Evolutionary conservation across 2,888 invertebrate species (phyloP).

Genomic region (Dynastes hyllus): DNA sequence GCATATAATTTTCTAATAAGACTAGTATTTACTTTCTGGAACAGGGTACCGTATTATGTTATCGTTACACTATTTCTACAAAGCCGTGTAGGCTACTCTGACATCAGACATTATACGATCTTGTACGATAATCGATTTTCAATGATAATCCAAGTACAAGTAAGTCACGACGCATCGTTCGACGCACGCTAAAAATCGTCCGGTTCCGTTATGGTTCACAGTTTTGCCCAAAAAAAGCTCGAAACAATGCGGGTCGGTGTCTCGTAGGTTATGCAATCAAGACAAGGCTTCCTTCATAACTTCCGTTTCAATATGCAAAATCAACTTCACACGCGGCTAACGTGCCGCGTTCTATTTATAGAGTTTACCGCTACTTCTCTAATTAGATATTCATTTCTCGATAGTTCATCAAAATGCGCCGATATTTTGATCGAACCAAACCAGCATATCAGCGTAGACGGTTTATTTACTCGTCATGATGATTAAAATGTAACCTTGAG

Average conservation of each 20-base stretch:
- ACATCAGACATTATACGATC: slow-evolving; percentile 6
- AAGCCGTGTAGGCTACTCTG: slow-evolving; percentile 1
- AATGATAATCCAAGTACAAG: slow-evolving; percentile 44
- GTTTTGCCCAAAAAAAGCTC: slow-evolving; percentile 53
- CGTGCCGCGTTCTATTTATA: slow-evolving; percentile 50
- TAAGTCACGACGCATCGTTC: slow-evolving; percentile 45
- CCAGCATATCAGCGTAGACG: neutral
- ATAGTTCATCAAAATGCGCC: slow-evolving; percentile 43
- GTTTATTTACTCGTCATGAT: slow-evolving; percentile 32
- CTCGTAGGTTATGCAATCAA: slow-evolving; percentile 53
- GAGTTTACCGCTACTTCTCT: slow-evolving; percentile 51
- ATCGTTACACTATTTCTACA: slow-evolving; percentile 8
- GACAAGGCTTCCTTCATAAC: slow-evolving; percentile 54
- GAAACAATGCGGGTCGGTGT: slow-evolving; percentile 53
- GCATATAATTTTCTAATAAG: slow-evolving; percentile 15
- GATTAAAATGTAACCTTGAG: slow-evolving; percentile 49
- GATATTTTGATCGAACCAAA: slow-evolving; percentile 39
- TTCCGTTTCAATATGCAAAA: slow-evolving; percentile 55
- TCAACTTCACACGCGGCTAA: slow-evolving; percentile 40
- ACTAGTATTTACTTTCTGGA: slow-evolving; percentile 1
- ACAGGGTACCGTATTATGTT: slow-evolving; percentile 10
- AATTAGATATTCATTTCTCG: slow-evolving; percentile 50
- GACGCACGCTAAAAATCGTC: slow-evolving; percentile 45
- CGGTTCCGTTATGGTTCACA: slow-evolving; percentile 54
- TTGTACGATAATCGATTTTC: slow-evolving; percentile 38